Conservation (phyloP, 37 sponge, comb jelly and placozoan genomes). For the Beroe forskalii region DNA sequence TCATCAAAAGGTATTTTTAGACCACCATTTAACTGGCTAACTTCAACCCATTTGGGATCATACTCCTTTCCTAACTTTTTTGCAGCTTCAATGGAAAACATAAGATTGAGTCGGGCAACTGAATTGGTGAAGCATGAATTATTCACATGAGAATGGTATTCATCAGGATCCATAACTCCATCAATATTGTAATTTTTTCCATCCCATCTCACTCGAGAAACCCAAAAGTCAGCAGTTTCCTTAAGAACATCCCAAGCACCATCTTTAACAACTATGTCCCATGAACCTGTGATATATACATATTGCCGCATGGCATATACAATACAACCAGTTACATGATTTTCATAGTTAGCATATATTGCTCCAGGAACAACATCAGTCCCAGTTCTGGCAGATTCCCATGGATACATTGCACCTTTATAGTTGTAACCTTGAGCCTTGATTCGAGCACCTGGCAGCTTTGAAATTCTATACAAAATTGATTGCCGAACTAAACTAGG, state of each 20-base stretch:
- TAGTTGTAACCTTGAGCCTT: not conserved
- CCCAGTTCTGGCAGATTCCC: slow-evolving; percentile 50
- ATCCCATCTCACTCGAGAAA: slow-evolving; percentile 33
- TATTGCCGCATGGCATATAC: slow-evolving; percentile 54
- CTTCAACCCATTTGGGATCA: slow-evolving; percentile 45
- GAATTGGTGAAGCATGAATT: slow-evolving; percentile 52
- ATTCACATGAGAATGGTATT: slow-evolving; percentile 22
- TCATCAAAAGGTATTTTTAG: slow-evolving; percentile 55
- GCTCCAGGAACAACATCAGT: slow-evolving; percentile 45
- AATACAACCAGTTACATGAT: slow-evolving; percentile 50
- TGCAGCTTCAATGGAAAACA: slow-evolving; percentile 55
- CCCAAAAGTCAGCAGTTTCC: slow-evolving; percentile 64
- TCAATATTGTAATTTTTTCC: not conserved
- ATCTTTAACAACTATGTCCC: slow-evolving; percentile 10
- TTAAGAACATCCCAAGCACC: slow-evolving; percentile 54
- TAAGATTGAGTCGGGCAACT: slow-evolving; percentile 36
- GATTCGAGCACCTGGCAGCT: slow-evolving; percentile 19
- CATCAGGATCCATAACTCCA: slow-evolving; percentile 58
- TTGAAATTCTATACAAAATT: slow-evolving; percentile 32
- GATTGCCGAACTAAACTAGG: slow-evolving; percentile 26
- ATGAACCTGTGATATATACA: slow-evolving; percentile 32
- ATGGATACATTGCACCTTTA: slow-evolving; percentile 44
- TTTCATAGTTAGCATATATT: slow-evolving; percentile 38
- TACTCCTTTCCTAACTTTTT: slow-evolving; percentile 3
- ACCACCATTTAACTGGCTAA: not conserved